These are phyloP conservation scores for Abscondita cerata DNA, from an alignment of 2,888 invertebrate species.

Conservation along the genomic window DNA sequence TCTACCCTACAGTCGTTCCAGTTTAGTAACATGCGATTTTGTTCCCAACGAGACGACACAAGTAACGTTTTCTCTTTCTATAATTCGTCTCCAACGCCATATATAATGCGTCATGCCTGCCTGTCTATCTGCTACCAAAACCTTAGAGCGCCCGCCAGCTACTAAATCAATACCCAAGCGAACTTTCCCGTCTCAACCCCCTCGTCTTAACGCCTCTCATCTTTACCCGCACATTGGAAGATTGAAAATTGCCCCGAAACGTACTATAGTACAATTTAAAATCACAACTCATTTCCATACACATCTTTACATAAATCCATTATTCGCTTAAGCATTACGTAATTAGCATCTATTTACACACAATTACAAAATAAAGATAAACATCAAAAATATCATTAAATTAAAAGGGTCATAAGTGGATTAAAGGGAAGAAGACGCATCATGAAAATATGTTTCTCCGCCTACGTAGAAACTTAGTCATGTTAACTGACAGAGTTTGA, in stretches of 20 bases:
- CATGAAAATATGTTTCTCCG: conserved; percentile 42
- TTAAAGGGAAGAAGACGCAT: conserved; percentile 40
- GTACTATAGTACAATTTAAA: background rate
- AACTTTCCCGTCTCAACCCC: conserved; percentile 39
- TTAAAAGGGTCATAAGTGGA: conserved; percentile 46
- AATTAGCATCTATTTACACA: conserved; percentile 35
- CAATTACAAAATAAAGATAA: conserved; percentile 42
- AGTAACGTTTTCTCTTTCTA: conserved; percentile 43
- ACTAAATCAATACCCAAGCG: conserved; percentile 59
- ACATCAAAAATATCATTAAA: conserved; percentile 47
- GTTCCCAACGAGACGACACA: conserved; percentile 28
- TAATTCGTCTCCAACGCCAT: conserved; percentile 60
- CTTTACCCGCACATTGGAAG: conserved; percentile 39
- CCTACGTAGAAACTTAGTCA: conserved; percentile 37
- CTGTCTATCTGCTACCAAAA: conserved; percentile 59
- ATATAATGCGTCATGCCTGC: conserved; percentile 61
- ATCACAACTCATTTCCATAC: background rate
- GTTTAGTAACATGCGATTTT: conserved; percentile 38
- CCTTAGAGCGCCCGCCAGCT: conserved; percentile 59
- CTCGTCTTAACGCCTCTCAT: conserved; percentile 39
- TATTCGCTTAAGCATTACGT: conserved; percentile 1
- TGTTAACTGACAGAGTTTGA: conserved; percentile 34
- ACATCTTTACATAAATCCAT: background rate
- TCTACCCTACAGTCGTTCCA: conserved; percentile 38
- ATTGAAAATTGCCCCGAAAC: conserved; percentile 26